Evolutionary conservation across 2,797 vertebrate species (phyloP), one percentile per base, ranked within the genome.

Genomic region (Pipistrellus pipistrellus): DNA sequence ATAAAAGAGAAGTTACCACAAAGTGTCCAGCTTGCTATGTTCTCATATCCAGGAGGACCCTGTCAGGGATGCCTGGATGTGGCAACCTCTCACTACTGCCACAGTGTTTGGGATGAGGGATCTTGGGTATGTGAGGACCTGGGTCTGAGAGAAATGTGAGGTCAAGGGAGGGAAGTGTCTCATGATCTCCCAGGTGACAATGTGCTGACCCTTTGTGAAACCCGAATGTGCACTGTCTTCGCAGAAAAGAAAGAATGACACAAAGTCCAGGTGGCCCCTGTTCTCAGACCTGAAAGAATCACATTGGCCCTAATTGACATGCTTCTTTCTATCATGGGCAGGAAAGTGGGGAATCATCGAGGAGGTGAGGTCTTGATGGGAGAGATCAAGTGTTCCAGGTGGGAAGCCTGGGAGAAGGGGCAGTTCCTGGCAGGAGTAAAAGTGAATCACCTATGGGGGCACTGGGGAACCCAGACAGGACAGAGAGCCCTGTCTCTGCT

Each of bases 51-150:
- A 10, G 44, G 13, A 68, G 27, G 59, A 53, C 38, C 69, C 3
- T 1, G 11, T 4, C 18, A n/a, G 20, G 23, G 4, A 4, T 11
- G 9, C 3, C 23, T 30, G 3, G 4, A 21, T 27, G 18, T 57
- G 53, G 17, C 15, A 12, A 68, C n/a, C 73, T 18, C 5, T 6
- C 20, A 62, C 9, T 59, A 72, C 8, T 6, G 1, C 2, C 38
- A 41, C 55, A 10, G 72, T 55, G 12, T 25, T 21, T 32, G 21
- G 18, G 14, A 15, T 46, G 11, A 23, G 10, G 25, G 4, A 23
- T 85, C 4, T 89, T 17, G 48, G 23, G 38, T 12, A 62, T 23
- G 53, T 53, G 53, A 53, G 53, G 53, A 55, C 55, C 21, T 57
- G 21, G 25, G 7, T 87, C 77, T 14, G 44, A 27, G 6, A 7